Conservation (phyloP, 2,888 invertebrate genomes). For the Lepetodrilus schrolli region DNA sequence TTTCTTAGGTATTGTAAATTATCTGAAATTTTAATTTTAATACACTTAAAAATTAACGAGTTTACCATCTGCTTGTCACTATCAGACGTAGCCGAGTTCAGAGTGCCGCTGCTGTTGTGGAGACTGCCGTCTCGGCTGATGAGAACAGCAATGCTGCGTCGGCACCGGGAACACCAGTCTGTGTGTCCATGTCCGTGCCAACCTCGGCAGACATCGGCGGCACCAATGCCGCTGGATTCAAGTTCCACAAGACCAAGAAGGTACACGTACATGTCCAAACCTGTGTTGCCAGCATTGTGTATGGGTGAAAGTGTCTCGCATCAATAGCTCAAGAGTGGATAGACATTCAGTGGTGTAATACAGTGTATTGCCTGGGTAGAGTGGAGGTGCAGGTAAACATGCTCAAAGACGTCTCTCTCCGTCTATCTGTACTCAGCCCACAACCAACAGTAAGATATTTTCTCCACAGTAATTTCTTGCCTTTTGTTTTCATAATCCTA, state of each 20-base stretch:
- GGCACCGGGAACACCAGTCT: conserved; percentile 41
- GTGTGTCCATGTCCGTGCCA: conserved; percentile 45
- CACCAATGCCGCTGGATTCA: conserved; percentile 82
- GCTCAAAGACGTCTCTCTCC: too few species aligned
- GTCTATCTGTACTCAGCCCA: too few species aligned
- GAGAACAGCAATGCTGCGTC: conserved; percentile 76
- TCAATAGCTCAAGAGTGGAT: too few species aligned
- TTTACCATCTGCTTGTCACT: not conserved
- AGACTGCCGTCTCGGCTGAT: conserved; percentile 82
- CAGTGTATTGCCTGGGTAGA: too few species aligned
- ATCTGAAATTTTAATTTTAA: not conserved
- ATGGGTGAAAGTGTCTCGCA: too few species aligned
- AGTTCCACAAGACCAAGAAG: conserved; percentile 94
- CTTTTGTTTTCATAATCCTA: too few species aligned
- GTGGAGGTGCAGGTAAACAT: too few species aligned
- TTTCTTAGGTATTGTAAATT: not conserved
- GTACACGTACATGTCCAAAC: too few species aligned
- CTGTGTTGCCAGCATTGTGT: too few species aligned
- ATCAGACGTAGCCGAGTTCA: conserved; percentile 55
- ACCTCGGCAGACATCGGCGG: conserved; percentile 40
- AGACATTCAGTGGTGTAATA: too few species aligned
- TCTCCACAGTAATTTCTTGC: too few species aligned
- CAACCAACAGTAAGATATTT: too few species aligned
- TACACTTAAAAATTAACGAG: not conserved
- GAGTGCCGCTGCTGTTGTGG: conserved; percentile 45